Evolutionary conservation across 1,140 invertebrate genomes (phyloP), one percentile per base, ranked within the genome.

Genomic region (Atta cephalotes): DNA sequence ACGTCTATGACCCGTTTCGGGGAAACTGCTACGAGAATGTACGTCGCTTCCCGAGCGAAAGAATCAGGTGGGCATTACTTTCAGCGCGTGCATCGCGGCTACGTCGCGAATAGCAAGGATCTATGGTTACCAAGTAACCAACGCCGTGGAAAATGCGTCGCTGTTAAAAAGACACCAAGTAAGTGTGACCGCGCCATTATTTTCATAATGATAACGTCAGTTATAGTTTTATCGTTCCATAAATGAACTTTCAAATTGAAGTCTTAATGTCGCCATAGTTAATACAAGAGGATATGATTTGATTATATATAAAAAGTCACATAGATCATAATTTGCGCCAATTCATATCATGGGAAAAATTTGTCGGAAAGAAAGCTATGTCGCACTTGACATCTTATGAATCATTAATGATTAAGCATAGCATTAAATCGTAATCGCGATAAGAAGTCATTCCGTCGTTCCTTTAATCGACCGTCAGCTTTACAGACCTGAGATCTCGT

Each of bases 1-100:
- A 81, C 87, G 77, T 89, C 81, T 70, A 88, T 89, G 82, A 78
- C 28, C 72, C 49, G 74, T 80, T 89, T 28, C 65, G 49, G 28
- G 71, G 56, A 39, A 68, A 79, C 85, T 56, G 31, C 58, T 87
- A 82, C 45, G 66, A 87, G 74, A 63, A 88, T 88, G 58, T 82
- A 88, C 39, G 35, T n/a, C 58, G 51, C 66, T 70, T 84, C 51
- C 62, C 21, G 51, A 71, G 31, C 56, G 62, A 51, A 81, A 63
- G 72, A 85, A 72, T 88, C 68, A 58, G 35, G 28, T 45, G 35
- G 31, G 63, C 72, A 31, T 89, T 87, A 87, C 62, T 88, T 85
- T 86, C 77, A 60, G 51, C 45, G 70, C 58, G 35, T 58, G 49
- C 31, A 49, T 16, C 21, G 18, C n/a, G 21, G n/a, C 12, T 58